These are phyloP conservation scores for Bos javanicus DNA, from an alignment of 2,113 vertebrate genomes.

Conservation along the genomic window DNA sequence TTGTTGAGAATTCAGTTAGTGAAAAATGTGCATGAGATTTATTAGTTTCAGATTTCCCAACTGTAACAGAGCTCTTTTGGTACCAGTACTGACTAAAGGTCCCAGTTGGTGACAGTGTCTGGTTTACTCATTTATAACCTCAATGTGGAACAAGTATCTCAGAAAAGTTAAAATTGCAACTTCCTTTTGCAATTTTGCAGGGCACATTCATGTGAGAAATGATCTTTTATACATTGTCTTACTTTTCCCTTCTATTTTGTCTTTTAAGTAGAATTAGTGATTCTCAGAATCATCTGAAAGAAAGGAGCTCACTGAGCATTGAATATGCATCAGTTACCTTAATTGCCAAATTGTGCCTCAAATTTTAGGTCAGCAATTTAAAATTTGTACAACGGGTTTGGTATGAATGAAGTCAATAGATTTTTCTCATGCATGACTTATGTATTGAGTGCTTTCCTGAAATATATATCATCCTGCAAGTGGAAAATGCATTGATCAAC, in stretches of 20 bases:
- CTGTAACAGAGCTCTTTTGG: not conserved
- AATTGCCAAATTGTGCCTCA: constrained; percentile 42
- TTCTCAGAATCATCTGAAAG: constrained; percentile 36
- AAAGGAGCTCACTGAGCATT: constrained; percentile 11
- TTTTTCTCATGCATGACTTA: not conserved
- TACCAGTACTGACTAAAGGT: not conserved
- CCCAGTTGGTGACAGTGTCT: not conserved
- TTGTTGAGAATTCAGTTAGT: not conserved
- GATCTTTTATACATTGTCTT: constrained; percentile 10
- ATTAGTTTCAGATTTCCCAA: not conserved
- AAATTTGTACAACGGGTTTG: constrained; percentile 36
- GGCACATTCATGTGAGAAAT: not conserved
- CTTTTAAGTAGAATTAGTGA: constrained; percentile 45
- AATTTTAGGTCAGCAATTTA: constrained; percentile 29
- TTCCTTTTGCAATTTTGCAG: not conserved
- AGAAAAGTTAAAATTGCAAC: not conserved
- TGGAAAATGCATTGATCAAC: not conserved
- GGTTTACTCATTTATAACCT: not conserved
- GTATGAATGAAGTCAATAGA: constrained; percentile 19
- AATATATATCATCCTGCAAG: constrained; percentile 2
- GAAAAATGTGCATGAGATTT: not conserved
- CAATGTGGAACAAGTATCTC: not conserved
- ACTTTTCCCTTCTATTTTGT: not conserved
- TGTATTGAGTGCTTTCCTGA: not conserved
- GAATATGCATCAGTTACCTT: constrained; percentile 17